phyloP scores from a whole-genome alignment of 2,888 invertebrate genomes.

The Coleophora deauratella region DNA sequence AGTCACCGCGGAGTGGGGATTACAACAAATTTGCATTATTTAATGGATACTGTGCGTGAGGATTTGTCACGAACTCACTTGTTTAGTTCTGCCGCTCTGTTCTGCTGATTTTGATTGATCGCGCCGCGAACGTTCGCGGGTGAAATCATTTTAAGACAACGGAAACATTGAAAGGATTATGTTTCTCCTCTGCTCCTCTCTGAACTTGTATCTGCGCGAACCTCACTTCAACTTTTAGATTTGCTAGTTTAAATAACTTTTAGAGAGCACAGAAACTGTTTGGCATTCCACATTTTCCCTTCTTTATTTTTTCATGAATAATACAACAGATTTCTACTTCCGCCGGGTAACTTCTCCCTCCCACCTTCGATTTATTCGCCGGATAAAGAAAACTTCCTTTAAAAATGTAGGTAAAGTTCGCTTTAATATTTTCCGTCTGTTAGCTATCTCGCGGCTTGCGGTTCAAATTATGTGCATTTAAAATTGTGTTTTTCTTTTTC shows the following conservation, averaged over 20 bases:
- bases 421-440: slow-evolving; percentile 69
- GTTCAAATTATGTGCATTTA: slow-evolving; percentile 62
- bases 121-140: background rate
- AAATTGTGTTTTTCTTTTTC: slow-evolving; percentile 40
- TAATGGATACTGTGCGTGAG: slow-evolving; percentile 69
- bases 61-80: slow-evolving; percentile 58
- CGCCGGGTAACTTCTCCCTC: slow-evolving; percentile 60
- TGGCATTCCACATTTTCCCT: slow-evolving; percentile 52
- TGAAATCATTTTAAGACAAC: background rate
- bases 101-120: slow-evolving; percentile 42
- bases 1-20: slow-evolving; percentile 53
- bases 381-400: slow-evolving; percentile 71
- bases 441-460: slow-evolving; percentile 52
- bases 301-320: slow-evolving; percentile 69
- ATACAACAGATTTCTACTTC: slow-evolving; percentile 71
- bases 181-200: background rate
- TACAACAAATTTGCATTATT: slow-evolving; percentile 73
- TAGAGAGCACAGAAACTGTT: slow-evolving; percentile 33
- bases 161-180: background rate
- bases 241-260: slow-evolving; percentile 33
- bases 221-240: slow-evolving; percentile 19
- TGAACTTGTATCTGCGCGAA: too few relatives aligned
- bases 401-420: slow-evolving; percentile 68
- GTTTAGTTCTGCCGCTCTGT: slow-evolving; percentile 33
- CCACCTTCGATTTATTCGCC: slow-evolving; percentile 71